A percentile compares a stretch with the other conserved stretches of the same genome.
phyloP scores from a whole-genome alignment of 2,888 invertebrate species.

The Invenusta paracnida region DNA sequence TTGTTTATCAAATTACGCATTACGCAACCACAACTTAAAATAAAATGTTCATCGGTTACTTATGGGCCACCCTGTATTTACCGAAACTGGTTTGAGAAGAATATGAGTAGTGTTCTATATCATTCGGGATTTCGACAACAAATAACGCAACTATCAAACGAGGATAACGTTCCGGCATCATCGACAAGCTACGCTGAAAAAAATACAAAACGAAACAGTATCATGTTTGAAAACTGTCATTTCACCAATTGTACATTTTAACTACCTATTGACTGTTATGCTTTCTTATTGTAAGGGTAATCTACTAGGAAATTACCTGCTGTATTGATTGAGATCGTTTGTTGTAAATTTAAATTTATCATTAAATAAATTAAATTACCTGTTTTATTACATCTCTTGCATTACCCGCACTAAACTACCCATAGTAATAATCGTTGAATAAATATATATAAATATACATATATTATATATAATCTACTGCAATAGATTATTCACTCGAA shows the following conservation, averaged over 20 bases:
- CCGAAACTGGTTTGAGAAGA: neutral
- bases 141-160: neutral
- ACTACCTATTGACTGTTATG: neutral
- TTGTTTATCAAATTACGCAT: no score
- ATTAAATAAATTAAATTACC: neutral
- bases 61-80: no score
- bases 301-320: no score
- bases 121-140: neutral
- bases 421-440: neutral
- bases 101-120: neutral
- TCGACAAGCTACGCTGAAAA: neutral
- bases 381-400: neutral
- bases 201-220: neutral
- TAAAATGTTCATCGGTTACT: no score
- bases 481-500: no score
- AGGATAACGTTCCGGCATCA: neutral
- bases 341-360: neutral
- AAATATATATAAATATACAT: no score
- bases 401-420: neutral
- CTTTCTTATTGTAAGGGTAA: no score
- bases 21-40: no score
- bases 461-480: no score
- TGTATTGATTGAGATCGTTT: neutral
- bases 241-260: neutral
- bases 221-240: neutral